These are phyloP conservation scores for Drosophila bunnanda DNA, from an alignment of 2,888 invertebrate genomes.

Conservation along the genomic window DNA sequence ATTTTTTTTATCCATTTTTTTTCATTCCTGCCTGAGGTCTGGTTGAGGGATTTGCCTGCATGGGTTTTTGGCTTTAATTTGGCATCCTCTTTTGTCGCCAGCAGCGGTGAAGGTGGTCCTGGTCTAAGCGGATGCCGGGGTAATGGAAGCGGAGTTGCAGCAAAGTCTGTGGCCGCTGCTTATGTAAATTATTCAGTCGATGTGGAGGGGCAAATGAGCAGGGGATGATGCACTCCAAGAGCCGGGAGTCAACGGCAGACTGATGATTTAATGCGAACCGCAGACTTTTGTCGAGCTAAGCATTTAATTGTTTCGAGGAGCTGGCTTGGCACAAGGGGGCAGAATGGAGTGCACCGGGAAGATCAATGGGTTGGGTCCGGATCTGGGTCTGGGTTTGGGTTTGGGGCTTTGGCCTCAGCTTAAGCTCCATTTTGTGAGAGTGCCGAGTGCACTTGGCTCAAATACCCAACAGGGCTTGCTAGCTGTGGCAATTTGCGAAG, in stretches of 20 bases:
- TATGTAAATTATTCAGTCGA: constrained; percentile 76
- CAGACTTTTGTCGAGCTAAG: constrained; percentile 79
- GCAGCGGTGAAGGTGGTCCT: constrained; percentile 18
- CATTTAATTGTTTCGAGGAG: constrained; percentile 76
- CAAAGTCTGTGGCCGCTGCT: constrained; percentile 70
- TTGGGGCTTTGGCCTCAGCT: not conserved
- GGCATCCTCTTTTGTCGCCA: constrained; percentile 65
- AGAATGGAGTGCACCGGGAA: constrained; percentile 10
- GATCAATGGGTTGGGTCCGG: constrained; percentile 11
- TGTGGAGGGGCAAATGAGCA: constrained; percentile 41
- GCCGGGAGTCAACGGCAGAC: constrained; percentile 68
- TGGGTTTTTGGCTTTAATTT: constrained; percentile 75
- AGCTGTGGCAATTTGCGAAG: constrained; percentile 15
- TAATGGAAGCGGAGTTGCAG: constrained; percentile 55
- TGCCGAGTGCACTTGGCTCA: constrained; percentile 4
- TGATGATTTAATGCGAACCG: constrained; percentile 79
- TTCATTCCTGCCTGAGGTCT: constrained; percentile 45
- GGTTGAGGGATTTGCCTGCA: constrained; percentile 76
- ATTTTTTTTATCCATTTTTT: constrained; percentile 43
- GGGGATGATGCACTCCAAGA: constrained; percentile 26
- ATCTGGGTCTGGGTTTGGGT: not conserved
- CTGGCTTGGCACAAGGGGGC: constrained; percentile 41
- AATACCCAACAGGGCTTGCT: constrained; percentile 11
- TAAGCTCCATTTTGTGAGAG: constrained; percentile 1
- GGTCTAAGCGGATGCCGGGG: not conserved